Conservation (phyloP, 1,140 invertebrate species). For the Holotrichia oblita region DNA sequence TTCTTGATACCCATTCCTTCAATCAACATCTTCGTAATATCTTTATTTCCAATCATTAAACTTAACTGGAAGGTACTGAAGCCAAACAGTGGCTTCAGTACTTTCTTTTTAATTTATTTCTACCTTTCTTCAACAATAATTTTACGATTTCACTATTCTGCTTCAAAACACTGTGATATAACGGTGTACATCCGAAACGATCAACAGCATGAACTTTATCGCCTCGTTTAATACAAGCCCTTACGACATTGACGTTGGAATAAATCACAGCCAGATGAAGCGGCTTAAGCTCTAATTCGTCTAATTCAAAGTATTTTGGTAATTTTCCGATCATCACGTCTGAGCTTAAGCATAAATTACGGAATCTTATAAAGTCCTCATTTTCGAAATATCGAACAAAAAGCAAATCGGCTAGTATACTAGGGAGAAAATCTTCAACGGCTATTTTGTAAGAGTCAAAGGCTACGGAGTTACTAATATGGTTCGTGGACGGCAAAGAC, state of each 20-base stretch:
- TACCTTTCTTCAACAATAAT: background rate
- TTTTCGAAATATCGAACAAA: background rate
- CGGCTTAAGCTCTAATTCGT: background rate
- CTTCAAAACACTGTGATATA: background rate
- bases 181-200: background rate
- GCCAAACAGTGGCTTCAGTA: no score
- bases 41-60: background rate
- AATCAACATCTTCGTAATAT: background rate
- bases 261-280: background rate
- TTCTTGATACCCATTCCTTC: background rate
- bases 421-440: no score
- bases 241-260: background rate
- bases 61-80: background rate
- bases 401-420: background rate
- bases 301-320: background rate
- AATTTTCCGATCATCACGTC: background rate
- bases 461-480: background rate
- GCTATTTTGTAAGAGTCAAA: background rate
- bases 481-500: background rate
- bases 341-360: background rate
- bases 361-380: background rate
- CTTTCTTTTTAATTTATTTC: background rate
- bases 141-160: background rate
- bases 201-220: background rate
- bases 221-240: background rate